phyloP scores from a whole-genome alignment of 2,113 vertebrate genomes.

The Camelus dromedarius region DNA sequence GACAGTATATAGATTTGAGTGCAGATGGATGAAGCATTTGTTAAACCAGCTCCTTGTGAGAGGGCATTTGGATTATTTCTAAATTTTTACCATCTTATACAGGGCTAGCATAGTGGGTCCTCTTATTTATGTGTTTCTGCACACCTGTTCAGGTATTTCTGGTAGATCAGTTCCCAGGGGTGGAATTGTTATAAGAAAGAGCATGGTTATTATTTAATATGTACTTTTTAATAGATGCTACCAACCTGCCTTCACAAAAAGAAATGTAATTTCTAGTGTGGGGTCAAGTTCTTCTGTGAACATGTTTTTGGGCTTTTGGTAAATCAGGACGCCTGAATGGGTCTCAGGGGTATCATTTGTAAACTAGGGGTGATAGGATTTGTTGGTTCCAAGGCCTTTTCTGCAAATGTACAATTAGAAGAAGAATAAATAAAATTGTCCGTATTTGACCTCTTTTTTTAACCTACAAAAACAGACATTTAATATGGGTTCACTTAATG shows the following conservation, averaged over 20 bases:
- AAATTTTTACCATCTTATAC: neutral
- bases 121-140: neutral
- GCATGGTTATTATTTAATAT: neutral
- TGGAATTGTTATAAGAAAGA: neutral
- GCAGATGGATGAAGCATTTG: neutral
- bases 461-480: neutral
- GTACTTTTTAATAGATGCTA: neutral
- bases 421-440: neutral
- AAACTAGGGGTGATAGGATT: neutral
- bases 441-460: constrained; percentile 3
- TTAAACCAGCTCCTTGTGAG: neutral
- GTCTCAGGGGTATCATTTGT: neutral
- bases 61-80: constrained; percentile 3
- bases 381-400: constrained; percentile 1
- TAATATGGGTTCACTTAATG: neutral
- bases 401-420: neutral
- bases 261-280: neutral
- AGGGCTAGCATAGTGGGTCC: neutral
- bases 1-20: neutral
- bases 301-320: constrained; percentile 9
- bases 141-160: neutral
- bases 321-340: neutral
- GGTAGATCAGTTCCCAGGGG: neutral
- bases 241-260: neutral
- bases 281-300: neutral